Percentiles rank a stretch among this genome's conserved stretches.
Evolutionary conservation across 2,888 invertebrate genomes (phyloP).

Genomic region (Trissoscelio sp.): DNA sequence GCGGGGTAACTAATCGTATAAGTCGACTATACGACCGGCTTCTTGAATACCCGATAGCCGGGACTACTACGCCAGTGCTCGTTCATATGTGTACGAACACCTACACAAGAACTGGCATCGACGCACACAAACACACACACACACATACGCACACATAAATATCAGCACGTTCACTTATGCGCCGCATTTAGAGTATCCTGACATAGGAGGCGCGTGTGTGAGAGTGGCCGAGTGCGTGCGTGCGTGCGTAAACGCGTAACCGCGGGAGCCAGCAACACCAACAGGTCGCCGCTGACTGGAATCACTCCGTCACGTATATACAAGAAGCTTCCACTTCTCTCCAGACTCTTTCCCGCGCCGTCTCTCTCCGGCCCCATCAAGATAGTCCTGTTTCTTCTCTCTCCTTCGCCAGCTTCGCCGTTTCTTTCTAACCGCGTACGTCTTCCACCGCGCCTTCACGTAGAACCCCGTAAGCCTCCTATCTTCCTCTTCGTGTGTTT

Average conservation of each 20-base stretch:
- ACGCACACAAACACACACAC: neutral
- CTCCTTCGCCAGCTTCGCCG: constrained; percentile 1
- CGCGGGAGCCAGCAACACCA: constrained; percentile 78
- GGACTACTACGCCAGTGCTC: neutral
- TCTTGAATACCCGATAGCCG: constrained; percentile 66
- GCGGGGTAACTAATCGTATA: constrained; percentile 67
- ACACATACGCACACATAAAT: constrained; percentile 25
- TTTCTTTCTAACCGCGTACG: constrained; percentile 33
- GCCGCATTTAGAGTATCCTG: constrained; percentile 55
- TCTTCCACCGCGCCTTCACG: constrained; percentile 54
- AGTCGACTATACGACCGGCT: constrained; percentile 63
- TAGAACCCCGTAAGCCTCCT: constrained; percentile 43
- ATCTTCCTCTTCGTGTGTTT: constrained; percentile 38
- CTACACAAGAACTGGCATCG: neutral
- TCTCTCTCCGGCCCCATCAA: constrained; percentile 35
- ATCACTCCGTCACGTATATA: constrained; percentile 75
- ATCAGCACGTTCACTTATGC: constrained; percentile 30
- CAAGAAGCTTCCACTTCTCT: constrained; percentile 68
- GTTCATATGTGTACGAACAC: neutral
- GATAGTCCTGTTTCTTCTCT: constrained; percentile 56
- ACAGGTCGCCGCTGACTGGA: constrained; percentile 78
- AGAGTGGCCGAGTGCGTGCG: constrained; percentile 54
- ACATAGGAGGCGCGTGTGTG: constrained; percentile 51
- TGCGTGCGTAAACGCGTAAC: constrained; percentile 75
- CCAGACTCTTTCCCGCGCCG: constrained; percentile 42